Evolutionary conservation across 2,113 vertebrate genomes (phyloP).

Genomic region (Ardeotis arabs): DNA sequence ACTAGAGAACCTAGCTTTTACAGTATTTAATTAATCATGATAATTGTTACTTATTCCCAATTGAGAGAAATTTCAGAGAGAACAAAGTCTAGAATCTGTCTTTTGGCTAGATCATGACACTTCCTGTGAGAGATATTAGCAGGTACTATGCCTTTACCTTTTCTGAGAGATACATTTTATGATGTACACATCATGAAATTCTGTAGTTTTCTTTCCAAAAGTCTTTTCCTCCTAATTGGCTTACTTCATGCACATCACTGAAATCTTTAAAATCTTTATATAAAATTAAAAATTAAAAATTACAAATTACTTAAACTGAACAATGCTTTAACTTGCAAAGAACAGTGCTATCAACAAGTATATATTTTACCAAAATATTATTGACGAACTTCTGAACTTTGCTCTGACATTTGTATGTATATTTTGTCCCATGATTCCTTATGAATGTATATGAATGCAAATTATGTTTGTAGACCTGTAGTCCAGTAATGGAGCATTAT

Average conservation of each 20-base stretch:
- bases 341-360: not conserved
- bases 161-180: not conserved
- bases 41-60: not conserved
- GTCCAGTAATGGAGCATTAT: not conserved
- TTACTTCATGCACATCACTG: not conserved
- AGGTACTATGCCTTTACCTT: not conserved
- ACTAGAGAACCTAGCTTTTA: not conserved
- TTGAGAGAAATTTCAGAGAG: not conserved
- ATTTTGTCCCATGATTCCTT: not conserved
- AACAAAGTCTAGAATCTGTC: not conserved
- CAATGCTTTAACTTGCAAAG: not conserved
- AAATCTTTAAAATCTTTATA: not conserved
- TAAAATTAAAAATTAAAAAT: not conserved
- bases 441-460: not conserved
- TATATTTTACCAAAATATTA: not conserved
- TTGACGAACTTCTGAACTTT: not conserved
- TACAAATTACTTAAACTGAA: not conserved
- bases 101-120: not conserved
- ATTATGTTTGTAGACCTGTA: not conserved
- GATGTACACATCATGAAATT: rapidly evolving
- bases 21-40: not conserved
- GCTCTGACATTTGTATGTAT: not conserved
- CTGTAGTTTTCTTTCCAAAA: not conserved
- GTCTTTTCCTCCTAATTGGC: not conserved
- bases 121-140: not conserved